These are phyloP conservation scores for Ovibos moschatus DNA, from an alignment of 2,113 vertebrate genomes.

Conservation along the genomic window DNA sequence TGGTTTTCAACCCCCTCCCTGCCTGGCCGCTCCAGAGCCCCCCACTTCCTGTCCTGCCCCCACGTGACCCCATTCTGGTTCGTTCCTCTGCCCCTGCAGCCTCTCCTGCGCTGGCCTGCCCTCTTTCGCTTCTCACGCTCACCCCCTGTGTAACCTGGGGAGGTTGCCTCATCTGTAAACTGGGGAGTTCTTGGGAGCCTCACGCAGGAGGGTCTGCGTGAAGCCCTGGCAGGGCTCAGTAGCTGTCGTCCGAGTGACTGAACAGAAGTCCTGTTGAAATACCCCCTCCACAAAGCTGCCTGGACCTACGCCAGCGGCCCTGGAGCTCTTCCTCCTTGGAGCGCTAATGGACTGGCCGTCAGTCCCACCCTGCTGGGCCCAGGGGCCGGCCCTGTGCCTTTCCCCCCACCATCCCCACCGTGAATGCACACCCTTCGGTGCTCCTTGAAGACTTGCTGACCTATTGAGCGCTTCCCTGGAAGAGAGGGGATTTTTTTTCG, in stretches of 20 bases:
- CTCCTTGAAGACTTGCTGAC: background rate
- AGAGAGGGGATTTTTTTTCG: background rate
- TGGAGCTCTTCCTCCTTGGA: background rate
- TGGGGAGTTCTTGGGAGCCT: background rate
- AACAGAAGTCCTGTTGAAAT: background rate
- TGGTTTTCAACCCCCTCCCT: background rate
- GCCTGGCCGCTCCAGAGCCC: background rate
- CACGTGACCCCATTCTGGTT: background rate
- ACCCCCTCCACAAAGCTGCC: background rate
- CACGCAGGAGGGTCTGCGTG: background rate
- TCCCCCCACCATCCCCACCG: background rate
- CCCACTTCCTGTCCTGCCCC: background rate
- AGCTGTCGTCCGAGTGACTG: background rate
- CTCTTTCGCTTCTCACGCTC: fast-evolving
- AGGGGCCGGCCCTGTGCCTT: background rate
- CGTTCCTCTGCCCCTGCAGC: background rate
- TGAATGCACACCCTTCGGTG: fast-evolving
- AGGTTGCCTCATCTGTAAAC: background rate
- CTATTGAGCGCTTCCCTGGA: background rate
- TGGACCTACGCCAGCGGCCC: background rate
- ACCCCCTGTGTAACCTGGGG: background rate
- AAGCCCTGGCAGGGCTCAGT: background rate
- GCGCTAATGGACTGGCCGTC: background rate
- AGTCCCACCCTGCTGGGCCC: background rate
- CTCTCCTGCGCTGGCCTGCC: background rate